Evolutionary conservation across 2,888 invertebrate species (phyloP).

Genomic region (Hirtodrosophila histrioides): DNA sequence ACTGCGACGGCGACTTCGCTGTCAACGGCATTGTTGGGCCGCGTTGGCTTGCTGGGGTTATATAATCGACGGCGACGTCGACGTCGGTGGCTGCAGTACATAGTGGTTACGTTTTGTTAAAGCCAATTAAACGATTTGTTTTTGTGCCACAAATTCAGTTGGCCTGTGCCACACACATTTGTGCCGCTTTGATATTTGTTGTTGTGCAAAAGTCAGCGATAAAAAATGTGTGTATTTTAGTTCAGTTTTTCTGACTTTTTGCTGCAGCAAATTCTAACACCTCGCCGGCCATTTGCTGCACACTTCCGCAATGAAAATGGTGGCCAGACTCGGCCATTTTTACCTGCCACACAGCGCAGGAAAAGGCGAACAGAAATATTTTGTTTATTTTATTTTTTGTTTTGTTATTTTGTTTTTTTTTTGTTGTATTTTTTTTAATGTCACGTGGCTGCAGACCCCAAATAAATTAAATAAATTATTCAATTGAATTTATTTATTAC

Average conservation of each 20-base stretch:
- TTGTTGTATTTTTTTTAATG: conserved; percentile 29
- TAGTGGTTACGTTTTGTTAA: conserved; percentile 76
- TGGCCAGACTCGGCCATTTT: conserved; percentile 47
- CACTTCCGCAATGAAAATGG: conserved; percentile 70
- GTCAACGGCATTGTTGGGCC: conserved; percentile 67
- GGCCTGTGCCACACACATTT: conserved; percentile 52
- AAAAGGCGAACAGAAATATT: conserved; percentile 13
- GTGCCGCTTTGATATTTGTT: conserved; percentile 17
- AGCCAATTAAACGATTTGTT: conserved; percentile 81
- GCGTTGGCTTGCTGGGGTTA: conserved; percentile 44
- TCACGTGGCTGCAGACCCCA: conserved; percentile 53
- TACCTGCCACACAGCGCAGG: conserved; percentile 54
- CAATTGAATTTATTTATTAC: conserved; percentile 83
- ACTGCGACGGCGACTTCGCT: conserved; percentile 28
- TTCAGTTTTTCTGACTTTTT: conserved; percentile 21
- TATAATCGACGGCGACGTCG: conserved; percentile 53
- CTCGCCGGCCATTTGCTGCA: conserved; percentile 68
- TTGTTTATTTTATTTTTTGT: conserved; percentile 28
- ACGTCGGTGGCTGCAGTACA: conserved; percentile 49
- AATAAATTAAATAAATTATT: conserved; percentile 83
- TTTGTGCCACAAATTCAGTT: conserved; percentile 60
- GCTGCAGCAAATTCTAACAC: conserved; percentile 67
- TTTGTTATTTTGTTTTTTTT: conserved; percentile 26
- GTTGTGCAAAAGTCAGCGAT: conserved; percentile 26
- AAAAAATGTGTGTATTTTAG: conserved; percentile 49